Percentiles rank a stretch among this genome's conserved stretches.
These are phyloP conservation scores for Halichondria panicea DNA, from an alignment of 37 sponge, comb jelly and placozoan species.

Conservation along the genomic window DNA sequence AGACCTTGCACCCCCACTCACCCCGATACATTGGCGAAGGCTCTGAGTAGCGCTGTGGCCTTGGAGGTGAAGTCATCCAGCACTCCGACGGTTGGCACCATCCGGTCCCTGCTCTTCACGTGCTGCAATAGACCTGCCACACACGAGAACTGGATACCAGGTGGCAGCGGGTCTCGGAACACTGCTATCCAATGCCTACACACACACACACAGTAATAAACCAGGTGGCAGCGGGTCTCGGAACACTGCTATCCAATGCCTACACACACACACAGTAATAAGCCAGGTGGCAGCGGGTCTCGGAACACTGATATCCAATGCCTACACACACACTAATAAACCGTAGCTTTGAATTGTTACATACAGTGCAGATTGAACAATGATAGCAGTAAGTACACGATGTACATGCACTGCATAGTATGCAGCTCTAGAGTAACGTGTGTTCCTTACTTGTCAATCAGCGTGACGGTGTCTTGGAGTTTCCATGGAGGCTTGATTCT, in stretches of 20 bases:
- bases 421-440: too few species aligned
- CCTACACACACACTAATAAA: slow-evolving; percentile 6
- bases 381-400: too few species aligned
- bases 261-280: background rate
- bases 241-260: slow-evolving; percentile 84
- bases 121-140: background rate
- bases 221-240: background rate
- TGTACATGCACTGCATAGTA: too few species aligned
- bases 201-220: background rate
- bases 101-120: background rate
- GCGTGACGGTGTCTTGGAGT: slow-evolving; percentile 34
- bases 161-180: too few species aligned
- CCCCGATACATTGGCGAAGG: too few species aligned
- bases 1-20: too few species aligned
- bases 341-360: background rate
- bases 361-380: too few species aligned
- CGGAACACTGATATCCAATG: slow-evolving; percentile 83
- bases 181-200: slow-evolving; percentile 84
- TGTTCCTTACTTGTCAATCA: slow-evolving; percentile 58
- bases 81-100: too few species aligned
- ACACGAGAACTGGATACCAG: too few species aligned
- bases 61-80: too few species aligned
- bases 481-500: slow-evolving; percentile 86
- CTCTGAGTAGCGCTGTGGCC: too few species aligned
- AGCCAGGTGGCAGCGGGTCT: background rate